Evolutionary conservation across 92 coral and sea anemone species (phyloP), one percentile per base, ranked within the genome.

Genomic region (Epizoanthus stellaris): DNA sequence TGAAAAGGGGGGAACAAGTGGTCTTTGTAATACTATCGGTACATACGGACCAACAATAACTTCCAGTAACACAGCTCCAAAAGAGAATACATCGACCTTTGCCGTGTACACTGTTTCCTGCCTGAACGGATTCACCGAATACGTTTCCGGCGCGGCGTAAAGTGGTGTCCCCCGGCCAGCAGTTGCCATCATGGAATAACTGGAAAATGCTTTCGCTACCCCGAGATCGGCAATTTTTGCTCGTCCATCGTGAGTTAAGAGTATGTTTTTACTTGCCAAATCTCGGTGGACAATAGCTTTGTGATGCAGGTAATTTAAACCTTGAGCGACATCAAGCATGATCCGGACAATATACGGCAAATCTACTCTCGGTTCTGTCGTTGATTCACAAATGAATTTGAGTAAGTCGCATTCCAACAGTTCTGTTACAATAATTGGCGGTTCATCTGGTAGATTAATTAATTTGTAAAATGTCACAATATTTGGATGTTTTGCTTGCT

Each of bases 181-280:
- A 3, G 96, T 91, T 9, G 96, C 96, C 43, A 80, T 72, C 96
- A 93, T 93, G 2, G 96, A 89, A 20, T 90, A 88, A 9, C 85
- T 73, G 0, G 94, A 90, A 70, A 93, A 93, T 43, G 85, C 92
- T 65, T 85, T 93, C 14, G 96, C 92, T 39, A 91, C 70, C 30
- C 96, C 96, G 75, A 93, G 76, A 52, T 93, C 96, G 9, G 96
- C 90, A 68, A 93, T 93, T 88, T 93, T 93, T 6, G 96, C 96
- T 56, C 70, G 86, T 64, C 65, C 9, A 21, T 72, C 52, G 6
- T 65, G 38, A 13, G 92, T 93, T 11, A 93, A 69, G 30, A 93
- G 80, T 20, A 93, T 80, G 25, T 93, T 93, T 74, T 88, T 93
- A 88, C 96, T 93, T 3, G 94, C 87, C 67, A 93, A 70, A 73